Evolutionary conservation across 1,140 invertebrate genomes (phyloP), one percentile per base, ranked within the genome.

Genomic region (Lordiphosa mommai): DNA sequence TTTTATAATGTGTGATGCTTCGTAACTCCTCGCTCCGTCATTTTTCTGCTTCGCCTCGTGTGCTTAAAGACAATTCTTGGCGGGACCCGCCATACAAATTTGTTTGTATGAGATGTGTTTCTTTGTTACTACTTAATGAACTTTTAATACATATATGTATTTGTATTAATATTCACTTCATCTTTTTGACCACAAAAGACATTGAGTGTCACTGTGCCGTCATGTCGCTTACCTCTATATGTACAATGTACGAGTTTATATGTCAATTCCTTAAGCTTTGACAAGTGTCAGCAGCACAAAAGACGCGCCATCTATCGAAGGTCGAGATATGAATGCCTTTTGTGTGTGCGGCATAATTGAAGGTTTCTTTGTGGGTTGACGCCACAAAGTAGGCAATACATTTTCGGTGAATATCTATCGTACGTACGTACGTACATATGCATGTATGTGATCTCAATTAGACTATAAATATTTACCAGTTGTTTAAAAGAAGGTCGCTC

Each of bases 281-380:
- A 82, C 71, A 80, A 80, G 76, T 82, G 76, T 72, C 76, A 82
- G 69, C 40, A 50, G 58, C 76, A 82, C 76, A 82, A 82, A 76
- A 72, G 77, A 67, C 61, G 53, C 58, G 58, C 47, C 57, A 32
- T 56, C 63, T 64, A 74, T 80, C 60, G 23, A 27, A 61, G 49
- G 43, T 50, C 57, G 40, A n/a, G n/a, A 34, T 27, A 12, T 60
- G 40, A 38, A 41, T n/a, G n/a, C 9, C 20, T 37, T 36, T 57
- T 56, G 49, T 67, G 48, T 20, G 34, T 55, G 10, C 2, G 38
- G 40, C 66, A 71, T 67, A 80, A 80, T 76, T 74, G 71, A 84
- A 68, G 77, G 48, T 46, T 74, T 52, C 68, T 64, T 69, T 66
- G 41, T 66, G 41, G 17, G 47, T 16, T 17, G 16, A 40, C 13